Evolutionary conservation across 2,888 invertebrate species (phyloP).

Genomic region (Drosophila recens): DNA sequence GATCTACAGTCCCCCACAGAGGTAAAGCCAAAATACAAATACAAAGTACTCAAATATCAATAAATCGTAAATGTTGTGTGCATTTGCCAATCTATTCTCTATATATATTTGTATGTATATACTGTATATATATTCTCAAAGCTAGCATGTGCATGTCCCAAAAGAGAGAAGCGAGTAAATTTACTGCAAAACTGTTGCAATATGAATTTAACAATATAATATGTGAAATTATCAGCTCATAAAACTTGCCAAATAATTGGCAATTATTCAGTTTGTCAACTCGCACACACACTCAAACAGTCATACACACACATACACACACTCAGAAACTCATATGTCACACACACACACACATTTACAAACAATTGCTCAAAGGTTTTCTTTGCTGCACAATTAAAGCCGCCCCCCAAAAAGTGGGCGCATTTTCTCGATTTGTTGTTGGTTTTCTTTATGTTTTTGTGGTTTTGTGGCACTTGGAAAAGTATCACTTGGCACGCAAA

Average conservation of each 20-base stretch:
- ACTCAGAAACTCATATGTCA: slow-evolving; percentile 9
- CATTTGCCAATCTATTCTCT: slow-evolving; percentile 47
- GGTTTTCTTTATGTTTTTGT: slow-evolving; percentile 20
- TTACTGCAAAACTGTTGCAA: slow-evolving; percentile 52
- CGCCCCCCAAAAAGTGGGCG: slow-evolving; percentile 38
- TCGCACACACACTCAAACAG: slow-evolving; percentile 41
- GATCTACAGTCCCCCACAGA: slow-evolving; percentile 56
- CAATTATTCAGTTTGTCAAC: slow-evolving; percentile 81
- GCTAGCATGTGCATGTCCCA: slow-evolving; percentile 75
- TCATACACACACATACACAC: slow-evolving; percentile 29
- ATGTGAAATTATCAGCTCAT: slow-evolving; percentile 79
- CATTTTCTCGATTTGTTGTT: slow-evolving; percentile 39
- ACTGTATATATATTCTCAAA: slow-evolving; percentile 45
- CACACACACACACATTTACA: slow-evolving; percentile 24
- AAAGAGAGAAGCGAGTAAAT: slow-evolving; percentile 24
- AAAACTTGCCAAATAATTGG: slow-evolving; percentile 77
- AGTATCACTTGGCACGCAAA: slow-evolving; percentile 81
- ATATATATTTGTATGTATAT: slow-evolving; percentile 37
- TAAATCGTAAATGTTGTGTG: slow-evolving; percentile 77
- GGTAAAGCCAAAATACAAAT: slow-evolving; percentile 65
- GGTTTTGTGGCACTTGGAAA: slow-evolving; percentile 47
- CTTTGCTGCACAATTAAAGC: slow-evolving; percentile 70
- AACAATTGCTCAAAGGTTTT: slow-evolving; percentile 49
- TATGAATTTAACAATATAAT: slow-evolving; percentile 68
- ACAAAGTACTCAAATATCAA: slow-evolving; percentile 64